These are phyloP conservation scores for Sphaerodactylus townsendi DNA, from an alignment of 2,113 vertebrate species.

Conservation along the genomic window DNA sequence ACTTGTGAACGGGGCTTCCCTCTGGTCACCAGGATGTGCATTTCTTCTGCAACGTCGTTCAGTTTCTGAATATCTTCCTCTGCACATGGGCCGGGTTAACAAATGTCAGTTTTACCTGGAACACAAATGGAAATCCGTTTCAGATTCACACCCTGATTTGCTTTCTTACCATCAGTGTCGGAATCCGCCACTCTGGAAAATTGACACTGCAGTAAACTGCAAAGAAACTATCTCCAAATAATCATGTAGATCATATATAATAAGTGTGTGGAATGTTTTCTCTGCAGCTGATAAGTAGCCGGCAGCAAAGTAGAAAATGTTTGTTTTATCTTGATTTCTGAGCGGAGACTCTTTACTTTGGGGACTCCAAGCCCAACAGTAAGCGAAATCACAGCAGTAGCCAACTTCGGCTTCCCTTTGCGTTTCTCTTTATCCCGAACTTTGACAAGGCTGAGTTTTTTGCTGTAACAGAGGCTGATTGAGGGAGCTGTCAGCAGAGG, in stretches of 20 bases:
- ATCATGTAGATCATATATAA: conserved; percentile 53
- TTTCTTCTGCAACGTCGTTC: conserved; percentile 47
- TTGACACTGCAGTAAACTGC: conserved; percentile 37
- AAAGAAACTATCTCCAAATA: conserved; percentile 48
- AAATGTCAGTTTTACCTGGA: conserved; percentile 56
- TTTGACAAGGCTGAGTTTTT: neutral
- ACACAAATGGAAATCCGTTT: conserved; percentile 10
- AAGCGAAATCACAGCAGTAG: conserved; percentile 26
- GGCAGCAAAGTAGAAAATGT: conserved; percentile 56
- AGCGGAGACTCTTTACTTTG: conserved; percentile 13
- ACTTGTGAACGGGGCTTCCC: neutral
- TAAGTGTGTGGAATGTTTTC: conserved; percentile 55
- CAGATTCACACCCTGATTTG: neutral
- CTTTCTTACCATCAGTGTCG: conserved; percentile 12
- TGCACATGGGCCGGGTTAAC: conserved; percentile 56
- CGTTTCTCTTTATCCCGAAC: neutral
- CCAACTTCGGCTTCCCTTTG: neutral
- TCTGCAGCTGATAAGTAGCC: conserved; percentile 54
- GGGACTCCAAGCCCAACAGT: conserved; percentile 19
- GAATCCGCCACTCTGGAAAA: conserved; percentile 52
- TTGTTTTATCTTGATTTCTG: conserved; percentile 55
- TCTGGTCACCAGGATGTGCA: conserved; percentile 37
- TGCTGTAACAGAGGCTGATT: accelerated
- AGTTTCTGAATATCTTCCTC: conserved; percentile 25
- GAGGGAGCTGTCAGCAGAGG: accelerated